Percentiles rank a stretch among this genome's conserved stretches.
Conservation (phyloP, 2,113 vertebrate genomes). For the Globicephala melas region DNA sequence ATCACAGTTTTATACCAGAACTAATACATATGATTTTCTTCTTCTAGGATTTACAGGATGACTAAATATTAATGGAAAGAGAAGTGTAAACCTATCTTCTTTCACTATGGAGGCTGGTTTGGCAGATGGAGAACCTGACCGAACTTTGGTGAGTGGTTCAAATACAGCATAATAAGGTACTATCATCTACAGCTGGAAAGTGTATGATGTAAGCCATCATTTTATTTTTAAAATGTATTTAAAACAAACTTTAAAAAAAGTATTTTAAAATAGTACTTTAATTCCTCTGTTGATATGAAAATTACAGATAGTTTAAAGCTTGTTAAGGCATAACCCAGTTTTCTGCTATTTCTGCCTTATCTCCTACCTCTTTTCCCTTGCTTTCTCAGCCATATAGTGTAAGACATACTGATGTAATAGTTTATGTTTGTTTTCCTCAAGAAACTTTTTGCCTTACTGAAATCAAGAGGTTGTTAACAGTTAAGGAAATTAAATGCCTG, state of each 20-base stretch:
- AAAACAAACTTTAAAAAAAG: neutral
- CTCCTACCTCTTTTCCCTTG: neutral
- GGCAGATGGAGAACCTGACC: slow-evolving; percentile 81
- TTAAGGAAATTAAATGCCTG: slow-evolving; percentile 21
- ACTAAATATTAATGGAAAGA: slow-evolving; percentile 65
- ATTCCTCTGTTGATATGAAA: neutral
- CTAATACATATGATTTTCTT: slow-evolving; percentile 42
- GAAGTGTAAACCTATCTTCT: slow-evolving; percentile 35
- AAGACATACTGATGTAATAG: neutral
- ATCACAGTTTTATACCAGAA: neutral
- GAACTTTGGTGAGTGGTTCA: slow-evolving; percentile 82
- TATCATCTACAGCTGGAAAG: neutral
- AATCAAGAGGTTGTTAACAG: neutral
- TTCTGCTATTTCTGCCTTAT: neutral
- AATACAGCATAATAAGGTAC: neutral
- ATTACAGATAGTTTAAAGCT: neutral
- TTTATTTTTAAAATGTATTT: neutral
- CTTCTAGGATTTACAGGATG: slow-evolving; percentile 78
- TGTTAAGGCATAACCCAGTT: neutral
- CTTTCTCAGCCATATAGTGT: neutral
- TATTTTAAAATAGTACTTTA: neutral
- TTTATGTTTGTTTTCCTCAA: neutral
- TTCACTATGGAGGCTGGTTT: slow-evolving; percentile 81
- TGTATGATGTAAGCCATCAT: neutral
- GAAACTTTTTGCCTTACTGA: neutral